Percentiles rank a stretch among this genome's conserved stretches.
Conservation (phyloP, 2,797 vertebrate genomes). For the Bufotes viridis region DNA sequence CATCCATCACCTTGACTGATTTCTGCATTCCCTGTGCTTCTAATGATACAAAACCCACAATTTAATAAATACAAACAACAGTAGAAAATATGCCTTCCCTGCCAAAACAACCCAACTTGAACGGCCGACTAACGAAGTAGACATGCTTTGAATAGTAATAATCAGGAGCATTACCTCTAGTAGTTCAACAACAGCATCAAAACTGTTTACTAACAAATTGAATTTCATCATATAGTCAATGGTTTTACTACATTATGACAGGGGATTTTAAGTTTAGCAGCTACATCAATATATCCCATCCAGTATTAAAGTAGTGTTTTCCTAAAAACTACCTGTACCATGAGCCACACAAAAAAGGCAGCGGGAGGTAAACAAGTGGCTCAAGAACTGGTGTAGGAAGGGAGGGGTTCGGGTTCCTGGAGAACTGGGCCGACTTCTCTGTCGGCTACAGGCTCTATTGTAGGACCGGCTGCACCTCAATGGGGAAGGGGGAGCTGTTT, state of each 20-base stretch:
- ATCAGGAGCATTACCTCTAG: not conserved
- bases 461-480: too few species aligned
- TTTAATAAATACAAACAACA: conserved; percentile 65
- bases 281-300: not conserved
- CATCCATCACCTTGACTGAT: conserved; percentile 75
- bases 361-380: too few species aligned
- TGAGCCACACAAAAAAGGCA: too few species aligned
- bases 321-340: too few species aligned
- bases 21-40: conserved; percentile 70
- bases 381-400: too few species aligned
- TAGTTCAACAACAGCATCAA: not conserved
- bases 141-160: conserved; percentile 18
- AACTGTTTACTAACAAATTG: not conserved
- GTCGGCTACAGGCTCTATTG: too few species aligned
- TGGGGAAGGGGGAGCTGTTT: too few species aligned
- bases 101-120: conserved; percentile 65
- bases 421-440: too few species aligned
- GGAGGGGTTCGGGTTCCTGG: too few species aligned
- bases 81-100: conserved; percentile 64
- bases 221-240: not conserved
- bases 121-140: not conserved
- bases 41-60: conserved; percentile 66
- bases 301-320: not conserved
- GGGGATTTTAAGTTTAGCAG: not conserved
- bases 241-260: not conserved